Evolutionary conservation across 2,888 invertebrate genomes (phyloP), one percentile per base, ranked within the genome.

Genomic region (Stenodema calcarata): DNA sequence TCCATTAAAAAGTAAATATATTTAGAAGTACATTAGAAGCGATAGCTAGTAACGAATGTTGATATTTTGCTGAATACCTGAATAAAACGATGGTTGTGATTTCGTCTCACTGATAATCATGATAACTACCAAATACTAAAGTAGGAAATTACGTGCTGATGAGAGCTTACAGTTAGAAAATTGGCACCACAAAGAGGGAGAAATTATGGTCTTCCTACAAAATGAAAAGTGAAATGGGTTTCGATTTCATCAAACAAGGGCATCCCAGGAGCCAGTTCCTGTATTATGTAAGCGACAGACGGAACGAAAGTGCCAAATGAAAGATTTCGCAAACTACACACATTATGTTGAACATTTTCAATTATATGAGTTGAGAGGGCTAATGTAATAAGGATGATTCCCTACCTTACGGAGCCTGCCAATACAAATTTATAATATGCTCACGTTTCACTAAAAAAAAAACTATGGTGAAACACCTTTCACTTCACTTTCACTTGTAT

Each of bases 401-500:
- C 62, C 23, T 62, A 62, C 62, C 62, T 23, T 23, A 11, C 11
- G 62, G 62, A 62, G 23, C n/a, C 23, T 1, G 23, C 62, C 23
- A 23, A 23, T 62, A 62, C 1, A 62, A 3, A 12, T 62, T 62
- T 62, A 62, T 50, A 4, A 23, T 18, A 44, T 14, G 84, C 73
- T 84, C 84, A 84, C 84, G 84, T 84, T 44, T 84, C 75, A 84
- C 84, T 35, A 35, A 7, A 35, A 44, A 80, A 78, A 30, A 41
- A 82, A 82, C 62, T 18, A 84, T 73, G 84, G 73, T 84, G 73
- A 73, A 84, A 84, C 84, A 84, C 84, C 84, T 84, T 84, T 84
- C 84, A 84, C 84, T 84, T 84, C 70, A 84, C 84, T 84, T 84
- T 84, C 84, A 84, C 84, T 84, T 44, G 28, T 28, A 73, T 84